These are phyloP conservation scores for Macheiramphus alcinus DNA, from an alignment of 2,113 vertebrate species.

Conservation along the genomic window DNA sequence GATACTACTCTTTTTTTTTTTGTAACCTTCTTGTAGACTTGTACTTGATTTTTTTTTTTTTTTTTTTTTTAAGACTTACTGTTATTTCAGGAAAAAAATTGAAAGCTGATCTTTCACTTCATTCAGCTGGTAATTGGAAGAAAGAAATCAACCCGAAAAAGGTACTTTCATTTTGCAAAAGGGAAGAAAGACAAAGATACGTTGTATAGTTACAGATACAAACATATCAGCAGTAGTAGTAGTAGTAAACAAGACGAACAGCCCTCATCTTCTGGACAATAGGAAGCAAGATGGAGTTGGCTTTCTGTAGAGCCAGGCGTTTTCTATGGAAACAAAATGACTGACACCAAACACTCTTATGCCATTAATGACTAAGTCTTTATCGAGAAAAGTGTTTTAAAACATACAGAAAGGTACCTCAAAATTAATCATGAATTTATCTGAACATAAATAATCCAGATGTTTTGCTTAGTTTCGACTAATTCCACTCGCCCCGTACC, in stretches of 20 bases:
- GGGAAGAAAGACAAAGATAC: slow-evolving; percentile 71
- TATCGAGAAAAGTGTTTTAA: slow-evolving; percentile 18
- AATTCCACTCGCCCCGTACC: not conserved
- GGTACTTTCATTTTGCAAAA: slow-evolving; percentile 71
- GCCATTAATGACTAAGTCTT: slow-evolving; percentile 1
- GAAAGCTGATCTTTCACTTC: slow-evolving; percentile 71
- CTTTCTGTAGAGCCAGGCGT: slow-evolving; percentile 50
- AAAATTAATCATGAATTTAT: slow-evolving; percentile 23
- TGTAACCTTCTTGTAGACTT: slow-evolving; percentile 72
- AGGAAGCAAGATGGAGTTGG: not conserved
- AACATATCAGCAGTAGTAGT: slow-evolving; percentile 57
- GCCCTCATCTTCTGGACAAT: slow-evolving; percentile 15
- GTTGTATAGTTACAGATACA: slow-evolving; percentile 52
- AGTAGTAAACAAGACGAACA: slow-evolving; percentile 34
- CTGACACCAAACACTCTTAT: not conserved
- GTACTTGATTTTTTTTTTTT: slow-evolving; percentile 68
- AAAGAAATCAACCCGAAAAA: slow-evolving; percentile 49
- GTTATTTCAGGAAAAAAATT: slow-evolving; percentile 66
- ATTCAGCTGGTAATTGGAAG: slow-evolving; percentile 58
- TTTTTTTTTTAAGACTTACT: slow-evolving; percentile 57
- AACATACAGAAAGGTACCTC: slow-evolving; percentile 59
- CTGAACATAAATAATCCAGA: slow-evolving; percentile 31
- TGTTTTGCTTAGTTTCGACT: not conserved
- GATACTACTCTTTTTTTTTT: slow-evolving; percentile 47
- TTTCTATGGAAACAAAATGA: slow-evolving; percentile 9